A percentile compares a stretch with the other conserved stretches of the same genome.
Evolutionary conservation across 2,888 invertebrate genomes (phyloP).

Genomic region (Gastracanthus pulcherrimus): DNA sequence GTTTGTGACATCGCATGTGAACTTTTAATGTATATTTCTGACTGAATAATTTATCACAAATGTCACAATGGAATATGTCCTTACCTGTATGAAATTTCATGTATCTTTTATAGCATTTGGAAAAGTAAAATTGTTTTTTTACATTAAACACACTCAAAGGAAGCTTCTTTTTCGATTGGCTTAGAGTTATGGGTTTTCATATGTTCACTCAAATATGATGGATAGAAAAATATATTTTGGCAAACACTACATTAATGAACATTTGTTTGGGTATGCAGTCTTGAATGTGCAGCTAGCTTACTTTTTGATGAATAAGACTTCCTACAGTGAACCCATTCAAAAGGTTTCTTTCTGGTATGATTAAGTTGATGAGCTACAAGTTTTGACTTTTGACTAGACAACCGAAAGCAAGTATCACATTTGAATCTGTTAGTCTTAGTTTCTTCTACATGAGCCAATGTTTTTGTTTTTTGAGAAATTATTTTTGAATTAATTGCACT

Average conservation of each 20-base stretch:
- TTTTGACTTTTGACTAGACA: slow-evolving; percentile 72
- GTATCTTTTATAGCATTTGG: slow-evolving; percentile 71
- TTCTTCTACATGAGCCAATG: neutral
- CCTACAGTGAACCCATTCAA: slow-evolving; percentile 69
- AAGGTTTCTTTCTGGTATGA: slow-evolving; percentile 71
- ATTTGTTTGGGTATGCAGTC: slow-evolving; percentile 72
- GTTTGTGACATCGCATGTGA: slow-evolving; percentile 72
- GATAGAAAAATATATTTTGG: slow-evolving; percentile 75
- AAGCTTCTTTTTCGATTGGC: slow-evolving; percentile 49
- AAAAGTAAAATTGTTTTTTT: slow-evolving; percentile 69
- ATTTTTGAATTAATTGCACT: slow-evolving; percentile 25
- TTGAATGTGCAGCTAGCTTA: slow-evolving; percentile 73
- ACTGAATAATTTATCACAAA: slow-evolving; percentile 75
- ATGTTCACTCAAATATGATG: slow-evolving; percentile 75
- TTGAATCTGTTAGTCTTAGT: slow-evolving; percentile 58
- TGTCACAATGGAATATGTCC: slow-evolving; percentile 71
- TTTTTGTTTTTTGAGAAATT: slow-evolving; percentile 30
- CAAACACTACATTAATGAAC: slow-evolving; percentile 74
- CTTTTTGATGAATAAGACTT: slow-evolving; percentile 74
- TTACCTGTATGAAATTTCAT: slow-evolving; percentile 71
- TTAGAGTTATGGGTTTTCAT: slow-evolving; percentile 69
- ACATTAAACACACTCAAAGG: slow-evolving; percentile 70
- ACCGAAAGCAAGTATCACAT: slow-evolving; percentile 68
- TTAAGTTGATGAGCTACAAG: slow-evolving; percentile 67
- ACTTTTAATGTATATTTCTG: slow-evolving; percentile 73